A percentile compares a stretch with the other conserved stretches of the same genome.
Conservation (phyloP, 53 echinoderm and acorn worm genomes). For the Echinarachnius parma region DNA sequence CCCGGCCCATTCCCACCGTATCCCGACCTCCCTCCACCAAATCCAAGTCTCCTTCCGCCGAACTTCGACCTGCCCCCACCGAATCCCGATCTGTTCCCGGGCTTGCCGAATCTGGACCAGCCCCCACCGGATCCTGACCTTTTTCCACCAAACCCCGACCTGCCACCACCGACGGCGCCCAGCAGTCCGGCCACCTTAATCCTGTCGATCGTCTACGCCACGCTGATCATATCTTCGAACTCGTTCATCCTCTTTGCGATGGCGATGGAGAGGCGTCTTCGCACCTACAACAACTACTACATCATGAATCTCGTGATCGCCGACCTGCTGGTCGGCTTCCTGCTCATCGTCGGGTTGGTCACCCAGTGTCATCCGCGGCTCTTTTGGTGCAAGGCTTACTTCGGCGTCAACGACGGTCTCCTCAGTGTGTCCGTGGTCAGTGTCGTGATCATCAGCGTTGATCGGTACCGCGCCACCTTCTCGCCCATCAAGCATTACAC, state of each 20-base stretch:
- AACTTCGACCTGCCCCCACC: too few species aligned
- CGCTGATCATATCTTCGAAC: slow-evolving; percentile 4
- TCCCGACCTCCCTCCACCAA: too few species aligned
- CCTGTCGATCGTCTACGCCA: not conserved
- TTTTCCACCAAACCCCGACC: too few species aligned
- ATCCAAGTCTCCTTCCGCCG: too few species aligned
- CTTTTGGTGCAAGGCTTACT: not conserved
- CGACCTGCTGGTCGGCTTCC: slow-evolving; percentile 6
- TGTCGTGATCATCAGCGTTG: slow-evolving; percentile 16
- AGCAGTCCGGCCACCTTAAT: not conserved
- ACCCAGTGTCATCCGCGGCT: not conserved
- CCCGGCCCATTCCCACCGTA: too few species aligned
- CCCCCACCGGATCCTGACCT: too few species aligned
- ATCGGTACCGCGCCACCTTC: slow-evolving; percentile 5
- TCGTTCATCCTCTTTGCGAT: not conserved
- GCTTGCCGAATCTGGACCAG: too few species aligned
- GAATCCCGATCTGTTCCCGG: too few species aligned
- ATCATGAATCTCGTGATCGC: not conserved
- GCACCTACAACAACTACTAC: slow-evolving; percentile 20
- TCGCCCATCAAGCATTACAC: slow-evolving; percentile 7
- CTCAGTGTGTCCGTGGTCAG: slow-evolving; percentile 16
- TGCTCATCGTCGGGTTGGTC: not conserved
- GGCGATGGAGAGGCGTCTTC: slow-evolving; percentile 21
- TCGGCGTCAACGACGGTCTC: not conserved
- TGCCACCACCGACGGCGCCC: not conserved